These are phyloP conservation scores for Lateolabrax maculatus DNA, from an alignment of 2,797 vertebrate species.

Conservation along the genomic window DNA sequence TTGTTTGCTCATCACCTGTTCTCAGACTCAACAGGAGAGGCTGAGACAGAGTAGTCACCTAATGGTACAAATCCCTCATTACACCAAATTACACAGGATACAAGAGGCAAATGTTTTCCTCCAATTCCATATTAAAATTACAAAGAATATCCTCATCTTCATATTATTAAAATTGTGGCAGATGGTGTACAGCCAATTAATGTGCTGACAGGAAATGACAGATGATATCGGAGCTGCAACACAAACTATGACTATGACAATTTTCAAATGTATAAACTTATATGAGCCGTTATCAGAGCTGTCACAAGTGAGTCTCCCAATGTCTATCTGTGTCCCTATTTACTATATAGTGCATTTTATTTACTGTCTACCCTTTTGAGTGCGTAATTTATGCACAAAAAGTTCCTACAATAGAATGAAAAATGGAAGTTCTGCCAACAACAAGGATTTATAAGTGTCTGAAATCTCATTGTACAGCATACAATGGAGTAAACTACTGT, in stretches of 20 bases:
- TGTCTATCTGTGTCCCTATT: not conserved
- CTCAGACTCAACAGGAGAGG: not conserved
- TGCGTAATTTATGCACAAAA: not conserved
- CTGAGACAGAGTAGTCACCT: not conserved
- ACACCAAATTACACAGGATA: not conserved
- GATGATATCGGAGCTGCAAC: no score
- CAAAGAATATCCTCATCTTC: not conserved
- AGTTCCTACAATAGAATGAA: not conserved
- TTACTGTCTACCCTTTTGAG: not conserved
- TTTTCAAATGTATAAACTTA: not conserved
- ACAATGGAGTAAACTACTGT: no score
- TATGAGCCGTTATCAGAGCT: not conserved
- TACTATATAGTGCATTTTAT: not conserved
- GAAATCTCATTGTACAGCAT: no score
- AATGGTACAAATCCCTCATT: not conserved
- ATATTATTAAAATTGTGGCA: not conserved
- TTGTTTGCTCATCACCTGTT: not conserved
- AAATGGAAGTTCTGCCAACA: no score
- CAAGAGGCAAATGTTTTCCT: not conserved
- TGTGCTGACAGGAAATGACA: not conserved
- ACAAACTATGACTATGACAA: not conserved
- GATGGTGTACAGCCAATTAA: not conserved
- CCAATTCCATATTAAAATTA: not conserved
- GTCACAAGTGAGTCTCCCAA: not conserved
- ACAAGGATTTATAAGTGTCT: no score